A percentile compares a stretch with the other conserved stretches of the same genome.
These are phyloP conservation scores for Sakesphorus luctuosus DNA, from an alignment of 2,113 vertebrate genomes.

Conservation along the genomic window DNA sequence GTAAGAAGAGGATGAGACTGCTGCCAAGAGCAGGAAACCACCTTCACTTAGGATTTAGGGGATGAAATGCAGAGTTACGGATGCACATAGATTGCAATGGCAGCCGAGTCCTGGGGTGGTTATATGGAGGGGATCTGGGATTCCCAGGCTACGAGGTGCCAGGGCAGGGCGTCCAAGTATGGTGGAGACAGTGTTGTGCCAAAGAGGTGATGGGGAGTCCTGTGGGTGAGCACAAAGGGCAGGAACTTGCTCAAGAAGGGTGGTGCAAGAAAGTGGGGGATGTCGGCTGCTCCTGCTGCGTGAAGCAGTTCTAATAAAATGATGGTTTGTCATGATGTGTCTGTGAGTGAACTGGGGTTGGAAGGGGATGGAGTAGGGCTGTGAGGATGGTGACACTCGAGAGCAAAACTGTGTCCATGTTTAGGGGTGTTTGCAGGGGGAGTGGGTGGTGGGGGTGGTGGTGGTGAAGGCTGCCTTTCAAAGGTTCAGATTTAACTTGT, in stretches of 20 bases:
- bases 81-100: accelerated
- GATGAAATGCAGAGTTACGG: not conserved
- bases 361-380: not conserved
- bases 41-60: not conserved
- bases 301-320: not conserved
- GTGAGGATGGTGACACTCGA: accelerated
- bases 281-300: not conserved
- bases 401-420: not conserved
- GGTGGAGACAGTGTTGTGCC: not conserved
- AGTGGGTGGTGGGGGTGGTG: too few species aligned
- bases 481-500: not conserved
- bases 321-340: not conserved
- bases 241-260: accelerated
- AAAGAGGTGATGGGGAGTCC: not conserved
- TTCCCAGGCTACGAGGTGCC: not conserved
- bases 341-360: not conserved
- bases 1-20: not conserved
- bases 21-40: not conserved
- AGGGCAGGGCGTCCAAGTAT: too few species aligned
- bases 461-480: not conserved
- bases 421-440: not conserved
- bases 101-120: accelerated
- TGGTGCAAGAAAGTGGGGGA: too few species aligned
- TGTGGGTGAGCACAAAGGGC: not conserved
- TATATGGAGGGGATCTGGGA: not conserved